phyloP scores from a whole-genome alignment of 2,113 vertebrate species.

The Toxostoma redivivum region DNA sequence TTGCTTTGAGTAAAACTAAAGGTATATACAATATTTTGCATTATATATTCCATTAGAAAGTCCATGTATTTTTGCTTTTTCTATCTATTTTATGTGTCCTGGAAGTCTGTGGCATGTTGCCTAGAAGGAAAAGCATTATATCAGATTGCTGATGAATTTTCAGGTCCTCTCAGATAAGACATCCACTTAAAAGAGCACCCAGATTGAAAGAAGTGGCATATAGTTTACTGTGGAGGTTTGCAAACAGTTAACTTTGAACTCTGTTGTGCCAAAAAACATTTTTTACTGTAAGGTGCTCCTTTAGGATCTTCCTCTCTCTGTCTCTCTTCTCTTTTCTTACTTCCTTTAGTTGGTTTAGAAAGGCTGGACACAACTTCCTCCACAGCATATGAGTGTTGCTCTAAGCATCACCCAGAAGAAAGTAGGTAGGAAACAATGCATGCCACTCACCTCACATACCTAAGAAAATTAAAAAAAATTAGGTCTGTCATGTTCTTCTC shows the following conservation, averaged over 20 bases:
- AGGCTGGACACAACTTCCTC: slow-evolving; percentile 35
- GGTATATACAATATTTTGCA: background rate
- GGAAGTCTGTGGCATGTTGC: background rate
- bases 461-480: background rate
- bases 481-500: background rate
- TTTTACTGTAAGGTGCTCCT: slow-evolving; percentile 11
- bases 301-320: slow-evolving; percentile 57
- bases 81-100: background rate
- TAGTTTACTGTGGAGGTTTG: background rate
- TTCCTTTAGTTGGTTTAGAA: slow-evolving; percentile 44
- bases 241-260: slow-evolving; percentile 9
- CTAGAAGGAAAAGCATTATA: background rate
- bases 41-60: background rate
- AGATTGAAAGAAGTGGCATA: background rate
- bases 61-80: background rate
- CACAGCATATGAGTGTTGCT: background rate
- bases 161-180: background rate
- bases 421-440: background rate
- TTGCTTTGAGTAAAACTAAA: background rate
- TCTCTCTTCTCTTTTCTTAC: slow-evolving; percentile 58
- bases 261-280: background rate
- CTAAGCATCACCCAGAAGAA: slow-evolving; percentile 4
- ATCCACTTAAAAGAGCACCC: background rate
- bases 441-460: background rate
- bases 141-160: background rate